A percentile compares a stretch with the other conserved stretches of the same genome.
Conservation (phyloP, 2,113 vertebrate species). For the Diadophis punctatus region DNA sequence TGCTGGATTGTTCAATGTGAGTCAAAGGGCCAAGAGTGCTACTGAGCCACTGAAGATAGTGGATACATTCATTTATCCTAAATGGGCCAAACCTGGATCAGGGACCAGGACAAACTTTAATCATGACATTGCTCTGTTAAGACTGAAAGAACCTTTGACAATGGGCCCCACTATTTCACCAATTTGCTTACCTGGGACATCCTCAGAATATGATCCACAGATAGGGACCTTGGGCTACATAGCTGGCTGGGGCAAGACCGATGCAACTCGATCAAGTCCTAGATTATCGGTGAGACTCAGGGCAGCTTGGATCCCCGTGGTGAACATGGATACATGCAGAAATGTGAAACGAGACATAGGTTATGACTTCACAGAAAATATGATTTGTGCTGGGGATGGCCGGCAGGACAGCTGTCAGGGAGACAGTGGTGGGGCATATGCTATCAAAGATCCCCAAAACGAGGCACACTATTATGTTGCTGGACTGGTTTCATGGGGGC, state of each 20-base stretch:
- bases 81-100: background rate
- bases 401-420: conserved; percentile 79
- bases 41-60: conserved; percentile 42
- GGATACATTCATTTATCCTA: conserved; percentile 64
- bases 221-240: conserved; percentile 60
- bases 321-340: conserved; percentile 53
- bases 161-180: conserved; percentile 65
- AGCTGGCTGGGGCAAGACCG: conserved; percentile 70
- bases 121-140: conserved; percentile 73
- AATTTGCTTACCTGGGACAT: conserved; percentile 68
- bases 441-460: conserved; percentile 54
- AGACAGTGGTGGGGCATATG: conserved; percentile 84
- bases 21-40: accelerated
- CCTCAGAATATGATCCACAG: conserved; percentile 26
- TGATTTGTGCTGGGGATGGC: conserved; percentile 86
- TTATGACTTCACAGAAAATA: conserved; percentile 76
- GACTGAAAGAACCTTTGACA: conserved; percentile 59
- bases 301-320: conserved; percentile 59
- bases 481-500: conserved; percentile 90
- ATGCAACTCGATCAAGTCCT: accelerated
- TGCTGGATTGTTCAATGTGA: conserved; percentile 48
- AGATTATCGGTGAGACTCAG: background rate
- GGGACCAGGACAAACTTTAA: conserved; percentile 53
- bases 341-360: conserved; percentile 8
- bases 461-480: conserved; percentile 55